Base-by-base conservation (phyloP, 2,888 invertebrate genomes). In the Acanthosoma haemorrhoidale region DNA sequence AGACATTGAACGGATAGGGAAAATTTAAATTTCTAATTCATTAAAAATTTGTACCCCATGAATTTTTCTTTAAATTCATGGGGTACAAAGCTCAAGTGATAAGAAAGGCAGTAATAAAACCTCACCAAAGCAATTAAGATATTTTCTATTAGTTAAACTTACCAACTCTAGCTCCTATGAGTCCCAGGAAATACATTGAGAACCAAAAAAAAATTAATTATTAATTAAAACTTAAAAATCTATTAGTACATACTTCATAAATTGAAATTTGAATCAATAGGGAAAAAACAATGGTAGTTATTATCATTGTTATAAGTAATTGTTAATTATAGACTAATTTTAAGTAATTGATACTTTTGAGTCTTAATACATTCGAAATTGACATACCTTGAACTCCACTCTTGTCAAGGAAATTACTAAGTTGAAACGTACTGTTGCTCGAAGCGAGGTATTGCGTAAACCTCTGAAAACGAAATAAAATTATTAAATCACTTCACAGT, bases 391-490 rank as follows among this genome's bases (percentile, higher is more conserved):
- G 96, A 70, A 96, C 92, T 79, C 94, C 94, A 78, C 93, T 91
- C 85, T 97, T 97, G 83, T 99, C 99, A 82, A 96, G 85, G 83
- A 97, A 99, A 85, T 91, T 94, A 83, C 91, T 93, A 80, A 99
- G 89, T 85, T 97, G 96, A 87, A 99, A 97, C 78, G 95, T 94
- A 80, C 97, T 96, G 85, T 98, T 99, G 85, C 96, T 98, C 77
- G 98, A 99, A 73, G 99, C 99, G 84, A 99, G 86, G 84, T 97
- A 99, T 85, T 99, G 99, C 81, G 97, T 97, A 83, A 99, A 99
- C 81, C 99, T 90, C 97, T 97, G 87, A 64, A n/a, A 51, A 51
- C 51, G 29, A 51, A 2, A 51, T 21, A 25, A 5, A 43, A 43
- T 9, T 9, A 32, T 32, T 32, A 32, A 4, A 32, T 32, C 32